Percentiles rank a stretch among this genome's conserved stretches.
Conservation (phyloP, 2,113 vertebrate genomes). For the Psettodes erumei region DNA sequence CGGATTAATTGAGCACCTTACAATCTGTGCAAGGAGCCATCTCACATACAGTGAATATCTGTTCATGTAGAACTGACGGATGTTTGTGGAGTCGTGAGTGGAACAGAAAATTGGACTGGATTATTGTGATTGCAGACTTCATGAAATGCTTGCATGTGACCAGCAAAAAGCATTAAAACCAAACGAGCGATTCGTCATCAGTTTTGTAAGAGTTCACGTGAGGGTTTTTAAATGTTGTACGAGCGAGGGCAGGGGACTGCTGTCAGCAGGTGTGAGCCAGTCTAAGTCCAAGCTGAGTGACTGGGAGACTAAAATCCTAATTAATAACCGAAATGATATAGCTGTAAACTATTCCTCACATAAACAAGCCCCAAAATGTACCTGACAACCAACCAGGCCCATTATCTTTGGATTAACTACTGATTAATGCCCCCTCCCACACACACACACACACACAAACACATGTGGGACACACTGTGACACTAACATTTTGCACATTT, state of each 20-base stretch:
- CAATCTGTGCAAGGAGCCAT: conserved; percentile 65
- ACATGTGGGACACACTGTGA: conserved; percentile 2
- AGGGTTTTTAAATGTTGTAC: conserved; percentile 7
- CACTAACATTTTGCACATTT: conserved; percentile 4
- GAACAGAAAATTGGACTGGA: conserved; percentile 29
- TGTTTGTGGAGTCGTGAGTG: conserved; percentile 61
- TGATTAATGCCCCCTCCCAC: not conserved
- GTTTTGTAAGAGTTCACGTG: conserved; percentile 23
- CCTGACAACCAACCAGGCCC: not conserved
- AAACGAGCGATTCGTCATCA: conserved; percentile 1
- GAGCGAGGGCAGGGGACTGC: conserved; percentile 4
- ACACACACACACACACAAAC: conserved; percentile 2
- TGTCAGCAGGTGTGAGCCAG: conserved; percentile 33
- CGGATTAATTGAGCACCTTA: conserved; percentile 79
- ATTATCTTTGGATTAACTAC: conserved; percentile 2
- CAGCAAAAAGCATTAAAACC: conserved; percentile 18
- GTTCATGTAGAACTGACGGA: conserved; percentile 59
- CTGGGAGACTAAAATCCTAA: conserved; percentile 64
- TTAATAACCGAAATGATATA: no score
- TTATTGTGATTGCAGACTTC: conserved; percentile 26
- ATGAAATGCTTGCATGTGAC: conserved; percentile 35
- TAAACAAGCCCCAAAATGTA: conserved; percentile 7
- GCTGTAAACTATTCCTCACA: conserved; percentile 4
- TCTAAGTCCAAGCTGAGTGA: conserved; percentile 44
- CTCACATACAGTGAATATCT: conserved; percentile 53